Evolutionary conservation across 1,140 invertebrate species (phyloP), one percentile per base, ranked within the genome.

Genomic region (Bombyx mandarina): DNA sequence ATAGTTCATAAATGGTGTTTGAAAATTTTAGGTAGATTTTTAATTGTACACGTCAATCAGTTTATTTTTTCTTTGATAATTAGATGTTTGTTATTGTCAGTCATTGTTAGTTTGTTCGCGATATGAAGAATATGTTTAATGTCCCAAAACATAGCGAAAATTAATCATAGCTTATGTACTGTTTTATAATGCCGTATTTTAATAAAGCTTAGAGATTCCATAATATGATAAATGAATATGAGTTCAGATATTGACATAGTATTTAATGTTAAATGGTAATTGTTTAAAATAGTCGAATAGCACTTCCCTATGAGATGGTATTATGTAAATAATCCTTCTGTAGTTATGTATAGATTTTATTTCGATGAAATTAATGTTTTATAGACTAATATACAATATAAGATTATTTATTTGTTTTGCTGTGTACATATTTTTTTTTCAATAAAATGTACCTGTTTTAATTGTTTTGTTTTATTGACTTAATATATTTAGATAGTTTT

Each of bases 391-490:
- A 86, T 86, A 86, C 83, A 82, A 83, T 62, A 82, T 86, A 86
- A 86, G 83, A 86, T 86, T 86, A 86, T 86, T 86, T 86, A 86
- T 86, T 86, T 86, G 83, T 86, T 86, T 86, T 86, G 81, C 81
- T 84, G 83, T 84, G 83, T 86, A 86, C 79, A 86, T 86, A 84
- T 84, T 86, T 84, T 71, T 18, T 80, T 86, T 85, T 84, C 81
- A 86, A 84, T 86, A 86, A 86, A 86, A 82, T 82, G 83, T 86
- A 86, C 83, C 83, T 86, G 83, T 86, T 86, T 86, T 86, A 81
- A 78, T 76, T 80, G 71, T 64, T 62, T 59, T 57, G 75, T 66
- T 63, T 62, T 58, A 50, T 62, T 65, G 53, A 35, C 61, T 58
- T 53, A 0, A 42, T 5, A 35, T 8, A 52, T 22, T 42, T 42